Evolutionary conservation across 2,888 invertebrate species (phyloP), one percentile per base, ranked within the genome.

Genomic region (Cerastoderma edule): DNA sequence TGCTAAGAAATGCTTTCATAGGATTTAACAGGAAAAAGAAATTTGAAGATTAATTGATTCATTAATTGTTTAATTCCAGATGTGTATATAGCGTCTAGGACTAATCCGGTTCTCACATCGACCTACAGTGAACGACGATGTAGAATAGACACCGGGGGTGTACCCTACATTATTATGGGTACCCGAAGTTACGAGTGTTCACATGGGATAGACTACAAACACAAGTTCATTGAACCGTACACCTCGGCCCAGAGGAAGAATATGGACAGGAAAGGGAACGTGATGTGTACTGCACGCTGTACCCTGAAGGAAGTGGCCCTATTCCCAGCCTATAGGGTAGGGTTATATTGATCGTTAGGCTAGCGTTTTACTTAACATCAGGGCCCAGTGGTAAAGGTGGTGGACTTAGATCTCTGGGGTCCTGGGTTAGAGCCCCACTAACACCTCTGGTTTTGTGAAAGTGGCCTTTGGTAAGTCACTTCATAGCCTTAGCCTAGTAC

Each of bases 111-210:
- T 22, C 50, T 50, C 10, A 50, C 50, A 5, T n/a, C 22, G 10
- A n/a, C 50, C 10, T n/a, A 50, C 22, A 22, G 8, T 13, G 50
- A 50, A 22, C 10, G 10, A 13, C 50, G 50, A 10, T 50, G 50
- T 50, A n/a, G 50, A 19, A n/a, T 50, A 2, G 50, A 50, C 50
- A 50, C 50, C n/a, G 19, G 50, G 1, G 50, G 50, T 50, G 50
- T 50, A 10, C 50, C 50, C 10, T 50, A 50, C 22, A 50, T 50
- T 10, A 50, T 50, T 24, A n/a, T 50, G 16, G 22, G 22, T 2
- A 50, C 50, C 2, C 50, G 27, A 27, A n/a, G 10, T 5, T 50
- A 50, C 22, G 50, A 50, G 1, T 50, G 50, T 22, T 22, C 22
- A n/a, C 50, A 50, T 22, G 50, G 50, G 10, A 27, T 10, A 10